Evolutionary conservation across 2,888 invertebrate genomes (phyloP).

Genomic region (Drosophila histrio): DNA sequence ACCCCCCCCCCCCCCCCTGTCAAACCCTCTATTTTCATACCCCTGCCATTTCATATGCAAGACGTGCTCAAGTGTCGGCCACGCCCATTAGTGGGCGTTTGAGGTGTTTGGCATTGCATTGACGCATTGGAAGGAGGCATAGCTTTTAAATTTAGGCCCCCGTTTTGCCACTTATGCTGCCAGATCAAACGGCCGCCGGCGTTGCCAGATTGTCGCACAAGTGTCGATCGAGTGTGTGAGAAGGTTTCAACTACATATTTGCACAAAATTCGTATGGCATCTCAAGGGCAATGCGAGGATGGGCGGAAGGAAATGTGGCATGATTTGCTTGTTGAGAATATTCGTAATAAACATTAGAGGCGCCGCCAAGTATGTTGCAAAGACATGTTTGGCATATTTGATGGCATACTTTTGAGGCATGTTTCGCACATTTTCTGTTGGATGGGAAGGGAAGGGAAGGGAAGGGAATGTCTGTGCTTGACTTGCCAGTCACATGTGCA

Average conservation of each 20-base stretch:
- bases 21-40: neutral
- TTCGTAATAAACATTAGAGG: conserved; percentile 61
- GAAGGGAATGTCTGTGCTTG: neutral
- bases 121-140: neutral
- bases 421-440: neutral
- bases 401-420: conserved; percentile 71
- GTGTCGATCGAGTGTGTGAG: conserved; percentile 34
- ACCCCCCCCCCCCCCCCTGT: neutral
- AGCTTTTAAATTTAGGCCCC: conserved; percentile 29
- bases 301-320: neutral
- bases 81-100: conserved; percentile 27
- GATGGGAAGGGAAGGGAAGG: too few relatives aligned
- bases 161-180: conserved; percentile 5
- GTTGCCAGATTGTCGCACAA: conserved; percentile 48
- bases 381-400: conserved; percentile 77
- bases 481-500: conserved; percentile 39
- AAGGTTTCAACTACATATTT: conserved; percentile 26
- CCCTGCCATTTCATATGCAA: conserved; percentile 1
- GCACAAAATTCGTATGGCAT: conserved; percentile 1
- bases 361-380: conserved; percentile 49
- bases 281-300: conserved; percentile 25
- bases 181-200: conserved; percentile 45
- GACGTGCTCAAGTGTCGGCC: conserved; percentile 53
- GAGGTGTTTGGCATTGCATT: neutral
- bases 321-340: conserved; percentile 13